phyloP scores from a whole-genome alignment of 1,140 invertebrate genomes.

The Drosophila kepulauana region DNA sequence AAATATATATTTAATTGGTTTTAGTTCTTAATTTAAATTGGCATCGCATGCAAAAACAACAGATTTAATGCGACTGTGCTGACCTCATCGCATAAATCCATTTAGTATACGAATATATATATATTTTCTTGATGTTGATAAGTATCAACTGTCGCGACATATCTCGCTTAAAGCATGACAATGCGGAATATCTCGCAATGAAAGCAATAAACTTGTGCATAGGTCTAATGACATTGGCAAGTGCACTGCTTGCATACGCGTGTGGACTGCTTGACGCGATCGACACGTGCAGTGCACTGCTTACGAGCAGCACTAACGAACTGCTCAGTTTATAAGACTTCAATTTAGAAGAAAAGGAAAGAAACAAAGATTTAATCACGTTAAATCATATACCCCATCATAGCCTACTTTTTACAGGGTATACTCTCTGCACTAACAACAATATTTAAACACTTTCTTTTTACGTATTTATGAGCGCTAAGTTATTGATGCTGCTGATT shows the following conservation, averaged over 20 bases:
- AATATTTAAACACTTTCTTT: slow-evolving; percentile 1
- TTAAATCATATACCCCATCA: not conserved
- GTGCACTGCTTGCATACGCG: not conserved
- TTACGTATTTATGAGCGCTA: not conserved
- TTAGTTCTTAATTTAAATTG: slow-evolving; percentile 1
- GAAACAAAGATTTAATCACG: no score
- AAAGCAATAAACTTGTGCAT: not conserved
- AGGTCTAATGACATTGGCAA: not conserved
- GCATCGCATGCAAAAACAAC: not conserved
- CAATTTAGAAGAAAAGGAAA: no score
- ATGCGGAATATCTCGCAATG: not conserved
- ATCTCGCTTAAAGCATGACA: not conserved
- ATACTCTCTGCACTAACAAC: fast-evolving
- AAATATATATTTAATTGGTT: slow-evolving; percentile 5
- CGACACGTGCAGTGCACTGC: no score
- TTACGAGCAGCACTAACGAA: no score
- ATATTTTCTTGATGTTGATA: slow-evolving; percentile 9
- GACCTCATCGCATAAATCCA: not conserved
- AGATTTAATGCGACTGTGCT: not conserved
- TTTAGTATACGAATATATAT: not conserved
- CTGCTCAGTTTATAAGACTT: no score
- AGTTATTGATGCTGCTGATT: not conserved
- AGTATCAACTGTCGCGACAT: slow-evolving; percentile 12
- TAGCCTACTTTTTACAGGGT: not conserved
- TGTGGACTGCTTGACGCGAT: no score